These are phyloP conservation scores for Parthenolecanium corni DNA, from an alignment of 2,888 invertebrate genomes.

Conservation along the genomic window DNA sequence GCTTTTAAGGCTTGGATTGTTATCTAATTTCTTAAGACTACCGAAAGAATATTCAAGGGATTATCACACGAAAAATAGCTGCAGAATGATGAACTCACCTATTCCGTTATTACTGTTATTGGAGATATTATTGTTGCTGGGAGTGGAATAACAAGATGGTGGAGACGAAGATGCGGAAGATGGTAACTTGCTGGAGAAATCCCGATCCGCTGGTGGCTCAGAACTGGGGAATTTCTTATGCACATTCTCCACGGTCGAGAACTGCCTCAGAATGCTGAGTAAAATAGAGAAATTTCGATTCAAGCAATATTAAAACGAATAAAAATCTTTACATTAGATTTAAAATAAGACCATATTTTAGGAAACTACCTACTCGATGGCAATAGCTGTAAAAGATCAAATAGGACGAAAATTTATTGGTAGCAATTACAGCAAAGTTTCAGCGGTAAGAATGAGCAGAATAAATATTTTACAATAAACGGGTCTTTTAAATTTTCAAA, in stretches of 20 bases:
- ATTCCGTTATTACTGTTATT: neutral
- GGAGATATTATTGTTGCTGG: slow-evolving; percentile 1
- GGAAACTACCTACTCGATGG: too few species aligned
- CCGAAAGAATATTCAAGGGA: too few species aligned
- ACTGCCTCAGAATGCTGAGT: slow-evolving; percentile 11
- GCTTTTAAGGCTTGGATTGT: too few species aligned
- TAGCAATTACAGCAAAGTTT: too few species aligned
- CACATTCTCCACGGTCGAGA: slow-evolving; percentile 6
- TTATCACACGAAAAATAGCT: too few species aligned
- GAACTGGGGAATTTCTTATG: slow-evolving; percentile 14
- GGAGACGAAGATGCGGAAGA: slow-evolving; percentile 13
- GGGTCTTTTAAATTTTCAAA: too few species aligned
- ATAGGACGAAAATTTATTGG: too few species aligned
- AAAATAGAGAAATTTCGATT: neutral
- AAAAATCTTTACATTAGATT: neutral
- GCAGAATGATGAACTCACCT: too few species aligned
- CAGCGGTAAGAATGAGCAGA: too few species aligned
- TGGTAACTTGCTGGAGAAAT: slow-evolving; percentile 14
- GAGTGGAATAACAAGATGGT: slow-evolving; percentile 4
- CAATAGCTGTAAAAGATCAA: too few species aligned
- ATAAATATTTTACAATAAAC: too few species aligned
- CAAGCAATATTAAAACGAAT: neutral
- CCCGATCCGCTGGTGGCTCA: slow-evolving; percentile 2
- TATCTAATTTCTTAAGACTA: too few species aligned
- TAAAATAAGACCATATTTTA: neutral